Percentiles rank a stretch among this genome's conserved stretches.
phyloP scores from a whole-genome alignment of 1,140 invertebrate genomes.

The Muscidifurax raptorellus region DNA sequence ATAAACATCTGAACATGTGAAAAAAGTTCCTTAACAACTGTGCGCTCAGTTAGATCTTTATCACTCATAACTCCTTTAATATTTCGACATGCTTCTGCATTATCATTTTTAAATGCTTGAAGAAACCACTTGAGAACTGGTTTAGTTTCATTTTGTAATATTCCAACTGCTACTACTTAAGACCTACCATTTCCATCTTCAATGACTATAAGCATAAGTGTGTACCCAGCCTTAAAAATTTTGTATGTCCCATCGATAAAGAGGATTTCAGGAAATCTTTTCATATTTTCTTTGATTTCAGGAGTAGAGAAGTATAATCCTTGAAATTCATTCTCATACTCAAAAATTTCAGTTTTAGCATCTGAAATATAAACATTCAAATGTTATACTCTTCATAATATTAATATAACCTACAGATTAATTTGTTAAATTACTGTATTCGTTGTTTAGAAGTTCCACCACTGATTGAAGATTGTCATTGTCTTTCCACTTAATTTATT shows the following conservation, averaged over 20 bases:
- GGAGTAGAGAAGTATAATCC: constrained; percentile 65
- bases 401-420: too few relatives aligned
- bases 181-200: constrained; percentile 40
- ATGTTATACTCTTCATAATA: too few relatives aligned
- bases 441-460: too few relatives aligned
- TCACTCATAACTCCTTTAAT: constrained; percentile 45
- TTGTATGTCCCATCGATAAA: constrained; percentile 55
- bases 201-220: constrained; percentile 40
- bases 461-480: too few relatives aligned
- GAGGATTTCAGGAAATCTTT: constrained; percentile 50
- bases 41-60: constrained; percentile 44
- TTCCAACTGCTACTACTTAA: constrained; percentile 22
- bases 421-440: too few relatives aligned
- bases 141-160: constrained; percentile 27
- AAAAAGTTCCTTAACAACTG: constrained; percentile 41
- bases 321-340: constrained; percentile 84
- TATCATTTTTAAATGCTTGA: constrained; percentile 34
- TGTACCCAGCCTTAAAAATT: constrained; percentile 18
- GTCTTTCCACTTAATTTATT: background rate
- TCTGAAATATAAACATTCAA: background rate
- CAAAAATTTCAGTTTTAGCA: background rate
- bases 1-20: constrained; percentile 28
- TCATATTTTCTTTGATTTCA: constrained; percentile 35
- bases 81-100: constrained; percentile 12
- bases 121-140: constrained; percentile 30